Evolutionary conservation across 92 coral and sea anemone genomes (phyloP).

Genomic region (Meandrina meandrites): DNA sequence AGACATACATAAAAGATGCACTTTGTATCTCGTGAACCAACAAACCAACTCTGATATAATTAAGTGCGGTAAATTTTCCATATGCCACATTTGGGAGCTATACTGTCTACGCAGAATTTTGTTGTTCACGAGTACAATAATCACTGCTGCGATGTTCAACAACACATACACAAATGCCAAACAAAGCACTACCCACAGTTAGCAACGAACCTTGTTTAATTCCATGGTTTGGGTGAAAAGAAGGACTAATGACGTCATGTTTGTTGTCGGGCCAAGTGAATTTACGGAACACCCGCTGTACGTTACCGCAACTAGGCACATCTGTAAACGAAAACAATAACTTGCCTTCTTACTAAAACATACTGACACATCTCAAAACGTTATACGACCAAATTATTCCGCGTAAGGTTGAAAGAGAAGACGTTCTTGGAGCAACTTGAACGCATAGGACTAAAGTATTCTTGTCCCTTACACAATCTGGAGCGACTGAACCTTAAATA

Average conservation of each 20-base stretch:
- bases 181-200: not conserved
- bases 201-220: slow-evolving; percentile 13
- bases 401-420: not conserved
- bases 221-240: not conserved
- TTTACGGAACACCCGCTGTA: not conserved
- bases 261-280: not conserved
- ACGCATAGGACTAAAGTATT: not conserved
- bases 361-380: not conserved
- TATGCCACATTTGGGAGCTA: too few species aligned
- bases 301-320: slow-evolving; percentile 12
- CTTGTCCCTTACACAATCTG: not conserved
- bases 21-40: not conserved
- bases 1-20: not conserved
- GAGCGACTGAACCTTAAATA: not conserved
- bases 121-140: not conserved
- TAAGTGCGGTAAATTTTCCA: too few species aligned
- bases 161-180: not conserved
- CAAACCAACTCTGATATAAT: too few species aligned
- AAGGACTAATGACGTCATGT: not conserved
- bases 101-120: not conserved
- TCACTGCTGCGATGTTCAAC: not conserved
- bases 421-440: not conserved
- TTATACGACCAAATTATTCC: not conserved
- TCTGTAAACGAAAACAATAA: not conserved
- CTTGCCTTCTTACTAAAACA: not conserved